Conservation (phyloP, 2,888 invertebrate species). For the Peribatodes rhomboidaria region DNA sequence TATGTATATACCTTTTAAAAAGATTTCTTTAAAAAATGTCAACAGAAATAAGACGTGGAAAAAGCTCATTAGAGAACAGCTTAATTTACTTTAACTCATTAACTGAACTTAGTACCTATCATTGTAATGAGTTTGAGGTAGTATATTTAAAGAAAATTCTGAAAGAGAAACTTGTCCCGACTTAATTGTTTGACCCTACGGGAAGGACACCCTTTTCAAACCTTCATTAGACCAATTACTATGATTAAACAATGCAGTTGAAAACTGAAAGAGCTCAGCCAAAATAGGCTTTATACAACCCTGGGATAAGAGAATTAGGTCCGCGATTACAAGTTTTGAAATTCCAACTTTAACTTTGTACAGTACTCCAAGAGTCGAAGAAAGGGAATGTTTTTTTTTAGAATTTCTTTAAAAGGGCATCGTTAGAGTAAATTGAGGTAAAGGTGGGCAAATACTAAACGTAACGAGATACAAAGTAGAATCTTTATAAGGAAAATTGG, state of each 20-base stretch:
- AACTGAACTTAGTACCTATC: constrained; percentile 35
- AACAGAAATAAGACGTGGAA: not conserved
- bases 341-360: constrained; percentile 48
- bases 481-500: constrained; percentile 57
- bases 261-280: constrained; percentile 30
- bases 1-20: too few species aligned
- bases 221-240: constrained; percentile 78
- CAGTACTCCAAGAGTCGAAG: constrained; percentile 45
- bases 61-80: constrained; percentile 12
- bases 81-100: constrained; percentile 35
- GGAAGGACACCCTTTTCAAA: constrained; percentile 73
- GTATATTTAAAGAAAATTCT: constrained; percentile 54
- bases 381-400: constrained; percentile 69
- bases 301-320: constrained; percentile 34
- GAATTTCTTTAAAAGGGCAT: constrained; percentile 71
- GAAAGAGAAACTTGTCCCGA: constrained; percentile 53
- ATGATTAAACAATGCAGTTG: constrained; percentile 47
- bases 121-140: constrained; percentile 34
- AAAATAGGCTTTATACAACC: constrained; percentile 46
- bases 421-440: constrained; percentile 79
- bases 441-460: constrained; percentile 70
- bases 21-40: too few species aligned
- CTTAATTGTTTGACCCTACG: constrained; percentile 75
- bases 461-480: constrained; percentile 59
- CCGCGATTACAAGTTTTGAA: constrained; percentile 15